Percentiles rank a stretch among this genome's conserved stretches.
phyloP scores from a whole-genome alignment of 2,888 invertebrate genomes.

The Seira sanloemensis region DNA sequence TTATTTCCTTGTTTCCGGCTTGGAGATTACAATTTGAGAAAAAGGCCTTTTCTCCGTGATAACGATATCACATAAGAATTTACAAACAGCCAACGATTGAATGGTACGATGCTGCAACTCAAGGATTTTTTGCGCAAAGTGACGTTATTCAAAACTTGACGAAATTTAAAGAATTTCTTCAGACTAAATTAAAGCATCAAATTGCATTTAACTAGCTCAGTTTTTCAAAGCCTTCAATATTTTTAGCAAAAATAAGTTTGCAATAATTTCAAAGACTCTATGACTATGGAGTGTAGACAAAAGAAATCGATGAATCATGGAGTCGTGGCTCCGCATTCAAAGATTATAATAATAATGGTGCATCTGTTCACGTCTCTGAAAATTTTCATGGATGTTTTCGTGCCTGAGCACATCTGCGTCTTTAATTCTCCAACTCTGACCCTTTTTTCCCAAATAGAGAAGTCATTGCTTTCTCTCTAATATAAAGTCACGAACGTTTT shows the following conservation, averaged over 20 bases:
- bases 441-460: neutral
- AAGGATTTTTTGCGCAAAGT: too few relatives aligned
- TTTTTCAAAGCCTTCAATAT: too few relatives aligned
- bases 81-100: too few relatives aligned
- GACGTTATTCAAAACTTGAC: too few relatives aligned
- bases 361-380: neutral
- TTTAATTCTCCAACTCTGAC: slow-evolving; percentile 32
- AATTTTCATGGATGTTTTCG: slow-evolving; percentile 21
- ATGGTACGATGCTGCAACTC: too few relatives aligned
- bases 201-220: too few relatives aligned
- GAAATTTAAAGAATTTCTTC: too few relatives aligned
- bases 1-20: neutral
- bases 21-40: neutral
- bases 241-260: too few relatives aligned
- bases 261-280: too few relatives aligned
- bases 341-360: slow-evolving; percentile 15
- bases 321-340: too few relatives aligned
- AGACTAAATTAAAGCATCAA: too few relatives aligned
- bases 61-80: slow-evolving; percentile 7
- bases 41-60: neutral
- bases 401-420: slow-evolving; percentile 26
- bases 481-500: neutral
- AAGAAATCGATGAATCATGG: too few relatives aligned
- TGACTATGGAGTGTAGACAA: neutral
- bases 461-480: neutral